Evolutionary conservation across 2,797 vertebrate species (phyloP).

Genomic region (Chelmon rostratus): DNA sequence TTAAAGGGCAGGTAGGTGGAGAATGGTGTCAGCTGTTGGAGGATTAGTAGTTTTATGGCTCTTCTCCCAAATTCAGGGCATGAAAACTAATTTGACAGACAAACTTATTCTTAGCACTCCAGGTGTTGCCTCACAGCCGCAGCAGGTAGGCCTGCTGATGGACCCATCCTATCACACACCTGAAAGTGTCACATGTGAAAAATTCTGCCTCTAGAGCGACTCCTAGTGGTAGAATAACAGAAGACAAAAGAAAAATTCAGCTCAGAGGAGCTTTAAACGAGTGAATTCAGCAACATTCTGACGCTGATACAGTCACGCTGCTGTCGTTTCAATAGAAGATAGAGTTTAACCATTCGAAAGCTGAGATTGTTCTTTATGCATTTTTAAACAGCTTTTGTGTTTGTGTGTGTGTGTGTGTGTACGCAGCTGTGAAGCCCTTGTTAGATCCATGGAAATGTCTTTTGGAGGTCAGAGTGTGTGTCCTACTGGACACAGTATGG

Average conservation of each 20-base stretch:
- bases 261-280: background rate
- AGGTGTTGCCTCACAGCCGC: background rate
- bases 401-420: slow-evolving; percentile 23
- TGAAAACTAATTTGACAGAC: too few relatives aligned
- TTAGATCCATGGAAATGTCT: slow-evolving; percentile 25
- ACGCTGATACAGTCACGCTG: background rate
- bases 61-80: too few relatives aligned
- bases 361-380: too few relatives aligned
- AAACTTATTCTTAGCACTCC: background rate
- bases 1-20: background rate
- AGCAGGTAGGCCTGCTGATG: background rate
- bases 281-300: background rate
- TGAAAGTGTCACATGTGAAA: background rate
- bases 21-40: background rate
- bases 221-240: background rate
- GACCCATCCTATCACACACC: background rate
- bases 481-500: slow-evolving; percentile 15
- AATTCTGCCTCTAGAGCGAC: background rate
- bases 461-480: slow-evolving; percentile 44
- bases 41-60: background rate
- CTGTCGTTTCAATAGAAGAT: background rate
- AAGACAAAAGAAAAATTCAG: background rate
- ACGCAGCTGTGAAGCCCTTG: background rate
- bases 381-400: background rate
- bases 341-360: too few relatives aligned